These are phyloP conservation scores for Lutjanus argentimaculatus DNA, from an alignment of 2,797 vertebrate species.

Conservation along the genomic window DNA sequence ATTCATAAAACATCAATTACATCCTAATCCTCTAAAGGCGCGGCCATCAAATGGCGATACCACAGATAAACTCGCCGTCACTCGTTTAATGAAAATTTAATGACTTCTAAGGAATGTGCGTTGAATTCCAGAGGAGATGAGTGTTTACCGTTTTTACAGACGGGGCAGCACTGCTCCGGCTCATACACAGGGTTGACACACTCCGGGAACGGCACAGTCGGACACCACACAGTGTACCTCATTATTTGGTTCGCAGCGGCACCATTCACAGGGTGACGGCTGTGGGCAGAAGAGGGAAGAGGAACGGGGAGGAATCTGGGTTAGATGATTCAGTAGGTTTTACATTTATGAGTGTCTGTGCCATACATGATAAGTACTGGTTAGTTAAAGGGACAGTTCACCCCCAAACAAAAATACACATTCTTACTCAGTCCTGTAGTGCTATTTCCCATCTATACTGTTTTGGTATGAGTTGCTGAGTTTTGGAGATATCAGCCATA, in stretches of 20 bases:
- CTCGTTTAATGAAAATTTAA: slow-evolving; percentile 71
- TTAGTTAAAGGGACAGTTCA: background rate
- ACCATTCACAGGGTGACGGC: slow-evolving; percentile 99
- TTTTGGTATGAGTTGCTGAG: no score
- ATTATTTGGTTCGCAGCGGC: slow-evolving; percentile 99
- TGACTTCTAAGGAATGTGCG: slow-evolving; percentile 51
- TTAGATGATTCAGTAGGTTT: slow-evolving; percentile 65
- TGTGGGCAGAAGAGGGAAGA: slow-evolving; percentile 74
- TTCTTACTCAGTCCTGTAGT: no score
- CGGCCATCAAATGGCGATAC: slow-evolving; percentile 60
- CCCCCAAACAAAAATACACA: no score
- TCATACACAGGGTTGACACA: slow-evolving; percentile 99
- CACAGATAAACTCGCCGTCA: slow-evolving; percentile 61
- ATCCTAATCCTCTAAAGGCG: slow-evolving; percentile 70
- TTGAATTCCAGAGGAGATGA: slow-evolving; percentile 47
- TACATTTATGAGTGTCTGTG: slow-evolving; percentile 13
- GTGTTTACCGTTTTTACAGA: slow-evolving; percentile 99
- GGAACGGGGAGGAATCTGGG: slow-evolving; percentile 40
- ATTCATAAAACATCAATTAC: slow-evolving; percentile 84
- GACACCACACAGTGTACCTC: slow-evolving; percentile 99
- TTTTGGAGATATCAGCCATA: no score
- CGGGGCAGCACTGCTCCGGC: slow-evolving; percentile 99
- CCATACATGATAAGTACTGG: background rate
- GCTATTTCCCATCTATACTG: no score
- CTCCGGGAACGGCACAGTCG: slow-evolving; percentile 98